These are phyloP conservation scores for Aplodontia rufa DNA, from an alignment of 2,113 vertebrate species.

Conservation along the genomic window DNA sequence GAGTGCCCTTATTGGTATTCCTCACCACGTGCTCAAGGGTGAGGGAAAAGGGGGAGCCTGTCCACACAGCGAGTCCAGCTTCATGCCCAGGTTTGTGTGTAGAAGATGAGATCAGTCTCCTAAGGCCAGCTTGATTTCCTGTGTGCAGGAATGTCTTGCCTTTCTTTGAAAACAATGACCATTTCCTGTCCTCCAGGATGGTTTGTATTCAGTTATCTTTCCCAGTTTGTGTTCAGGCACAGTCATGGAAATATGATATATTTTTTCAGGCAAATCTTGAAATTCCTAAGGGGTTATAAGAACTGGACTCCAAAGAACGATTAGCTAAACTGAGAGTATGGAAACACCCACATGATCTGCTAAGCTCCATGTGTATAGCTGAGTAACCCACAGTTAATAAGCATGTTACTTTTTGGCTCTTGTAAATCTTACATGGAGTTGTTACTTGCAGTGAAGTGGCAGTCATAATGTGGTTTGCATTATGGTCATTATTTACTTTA, in stretches of 20 bases:
- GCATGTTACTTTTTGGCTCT: conserved; percentile 77
- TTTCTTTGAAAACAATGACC: conserved; percentile 73
- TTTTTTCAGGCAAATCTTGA: conserved; percentile 73
- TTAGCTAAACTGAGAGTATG: conserved; percentile 69
- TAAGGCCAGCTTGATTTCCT: conserved; percentile 41
- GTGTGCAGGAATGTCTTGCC: neutral
- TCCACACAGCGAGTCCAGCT: neutral
- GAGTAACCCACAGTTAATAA: conserved; percentile 73
- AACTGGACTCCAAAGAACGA: conserved; percentile 65
- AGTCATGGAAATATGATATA: conserved; percentile 77
- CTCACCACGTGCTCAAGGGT: neutral
- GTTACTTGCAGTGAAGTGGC: conserved; percentile 59
- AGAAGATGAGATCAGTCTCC: neutral
- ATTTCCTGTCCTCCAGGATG: conserved; percentile 68
- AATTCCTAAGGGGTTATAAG: conserved; percentile 69
- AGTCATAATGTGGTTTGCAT: conserved; percentile 79
- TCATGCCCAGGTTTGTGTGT: neutral
- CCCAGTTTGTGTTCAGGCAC: conserved; percentile 61
- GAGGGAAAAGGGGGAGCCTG: neutral
- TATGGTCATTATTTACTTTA: conserved; percentile 79
- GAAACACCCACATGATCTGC: conserved; percentile 64
- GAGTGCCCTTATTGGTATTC: neutral
- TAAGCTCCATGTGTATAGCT: conserved; percentile 56
- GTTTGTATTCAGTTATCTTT: conserved; percentile 65
- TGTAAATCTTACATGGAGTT: conserved; percentile 52